phyloP scores from a whole-genome alignment of 2,797 vertebrate genomes.

The Chloroceryle amazona region DNA sequence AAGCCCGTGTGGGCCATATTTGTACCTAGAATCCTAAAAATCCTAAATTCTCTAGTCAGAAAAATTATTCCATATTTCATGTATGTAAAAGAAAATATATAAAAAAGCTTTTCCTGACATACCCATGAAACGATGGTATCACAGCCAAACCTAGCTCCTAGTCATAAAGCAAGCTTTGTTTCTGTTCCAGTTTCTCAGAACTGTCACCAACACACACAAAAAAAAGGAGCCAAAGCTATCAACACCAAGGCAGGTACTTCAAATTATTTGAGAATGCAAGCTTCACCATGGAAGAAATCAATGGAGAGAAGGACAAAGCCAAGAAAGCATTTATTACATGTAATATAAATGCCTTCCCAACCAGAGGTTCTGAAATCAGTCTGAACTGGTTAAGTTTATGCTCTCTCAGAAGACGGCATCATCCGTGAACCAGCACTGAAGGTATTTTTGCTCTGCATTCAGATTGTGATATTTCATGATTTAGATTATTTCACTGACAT shows the following conservation, averaged over 20 bases:
- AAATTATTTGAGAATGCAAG: not conserved
- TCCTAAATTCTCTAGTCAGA: not conserved
- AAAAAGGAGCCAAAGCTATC: conserved; percentile 15
- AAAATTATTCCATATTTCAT: not conserved
- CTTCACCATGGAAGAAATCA: not conserved
- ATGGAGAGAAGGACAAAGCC: not conserved
- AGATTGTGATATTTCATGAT: not conserved
- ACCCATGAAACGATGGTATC: not conserved
- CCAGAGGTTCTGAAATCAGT: not conserved
- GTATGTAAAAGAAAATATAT: not conserved
- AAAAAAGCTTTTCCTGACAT: not conserved
- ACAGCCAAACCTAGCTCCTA: not conserved
- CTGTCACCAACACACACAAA: not conserved
- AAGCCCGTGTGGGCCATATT: not conserved
- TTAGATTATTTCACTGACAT: not conserved
- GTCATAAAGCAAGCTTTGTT: not conserved
- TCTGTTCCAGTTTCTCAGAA: conserved; percentile 8
- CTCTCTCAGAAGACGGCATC: not conserved
- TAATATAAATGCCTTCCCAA: not conserved
- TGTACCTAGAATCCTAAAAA: not conserved
- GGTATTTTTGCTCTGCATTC: not conserved
- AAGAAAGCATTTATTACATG: not conserved
- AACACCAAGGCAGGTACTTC: not conserved
- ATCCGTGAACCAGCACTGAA: not conserved
- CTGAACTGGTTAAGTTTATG: not conserved